Base-by-base conservation (phyloP, 2,113 vertebrate species). In the Pygoscelis antarcticus region DNA sequence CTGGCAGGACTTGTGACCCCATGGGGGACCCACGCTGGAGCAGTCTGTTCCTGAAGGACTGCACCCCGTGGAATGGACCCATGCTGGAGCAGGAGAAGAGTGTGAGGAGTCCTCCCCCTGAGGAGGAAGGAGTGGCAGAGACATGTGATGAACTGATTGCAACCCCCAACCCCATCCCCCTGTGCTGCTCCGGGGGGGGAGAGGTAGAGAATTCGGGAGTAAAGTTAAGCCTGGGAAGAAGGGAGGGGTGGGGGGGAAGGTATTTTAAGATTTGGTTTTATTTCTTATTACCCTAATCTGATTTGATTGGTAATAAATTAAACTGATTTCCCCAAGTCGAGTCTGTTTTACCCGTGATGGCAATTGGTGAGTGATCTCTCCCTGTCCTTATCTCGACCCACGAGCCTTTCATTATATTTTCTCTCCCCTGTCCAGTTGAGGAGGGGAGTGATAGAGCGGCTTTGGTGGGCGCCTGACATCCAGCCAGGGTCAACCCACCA, bases 171-270 rank as follows among this genome's bases (percentile, higher is more conserved):
- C 9, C 34, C 2, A 1, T 60, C 21, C 58, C 13, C 34, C 20
- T 60, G 34, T 2, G 4, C 21, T 1, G 9, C 58, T 23, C 1
- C 9, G 4, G 34, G 34, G 14, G 22, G 34, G 40, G 40, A 13
- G 40, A 36, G 34, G 58, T 23, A 60, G 34, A 60, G 58, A 60
- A 60, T 7, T 36, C 1, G 7, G 58, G 58, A 36, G 21, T 60
- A 6, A 60, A 60, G 58, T 36, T 60, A 14, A 60, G 13, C 58
- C 22, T 2, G 6, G 21, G 58, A 36, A 60, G n/a, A 36, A 36
- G 22, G n/a, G 14, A 60, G 9, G 2, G n/a, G 22, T 36, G 34
- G 22, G 34, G 34, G 58, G 9, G 34, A 60, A n/a, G 8, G 13
- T 60, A 14, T 60, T 10, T 36, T 60, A 36, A n/a, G 22, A 10